Conservation (phyloP, 2,888 invertebrate species). For the Lamellibrachia satsuma region DNA sequence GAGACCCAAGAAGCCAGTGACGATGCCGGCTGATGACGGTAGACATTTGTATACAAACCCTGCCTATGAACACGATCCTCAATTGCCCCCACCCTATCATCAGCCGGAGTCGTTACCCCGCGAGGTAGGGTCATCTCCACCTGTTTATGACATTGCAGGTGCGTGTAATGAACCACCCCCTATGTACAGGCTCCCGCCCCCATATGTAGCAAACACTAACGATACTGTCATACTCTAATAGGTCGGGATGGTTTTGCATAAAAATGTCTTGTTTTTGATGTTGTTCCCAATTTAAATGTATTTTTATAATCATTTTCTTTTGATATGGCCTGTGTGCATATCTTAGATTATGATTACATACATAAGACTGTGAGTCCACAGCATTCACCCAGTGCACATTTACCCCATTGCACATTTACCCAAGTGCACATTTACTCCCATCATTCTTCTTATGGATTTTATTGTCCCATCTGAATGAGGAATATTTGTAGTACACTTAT, state of each 20-base stretch:
- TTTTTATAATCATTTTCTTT: background rate
- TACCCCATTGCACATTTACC: too few relatives aligned
- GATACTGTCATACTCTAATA: background rate
- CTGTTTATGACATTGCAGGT: background rate
- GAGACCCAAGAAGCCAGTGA: constrained; percentile 18
- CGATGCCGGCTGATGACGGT: background rate
- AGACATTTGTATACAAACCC: background rate
- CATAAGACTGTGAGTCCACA: too few relatives aligned
- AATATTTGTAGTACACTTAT: background rate
- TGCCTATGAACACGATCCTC: background rate
- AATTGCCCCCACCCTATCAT: background rate
- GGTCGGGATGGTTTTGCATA: background rate
- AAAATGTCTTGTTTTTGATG: background rate
- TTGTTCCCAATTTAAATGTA: background rate
- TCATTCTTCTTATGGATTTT: too few relatives aligned
- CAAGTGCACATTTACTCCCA: too few relatives aligned
- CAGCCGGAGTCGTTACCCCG: background rate
- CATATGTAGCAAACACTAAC: background rate
- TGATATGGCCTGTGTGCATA: background rate
- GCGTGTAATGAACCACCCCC: background rate
- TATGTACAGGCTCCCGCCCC: background rate
- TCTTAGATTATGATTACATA: background rate
- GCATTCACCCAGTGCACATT: too few relatives aligned
- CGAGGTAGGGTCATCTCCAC: background rate
- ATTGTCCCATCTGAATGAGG: background rate